Percentiles rank a stretch among this genome's conserved stretches.
These are phyloP conservation scores for Rhinogobio ventralis DNA, from an alignment of 2,797 vertebrate species.

Conservation along the genomic window DNA sequence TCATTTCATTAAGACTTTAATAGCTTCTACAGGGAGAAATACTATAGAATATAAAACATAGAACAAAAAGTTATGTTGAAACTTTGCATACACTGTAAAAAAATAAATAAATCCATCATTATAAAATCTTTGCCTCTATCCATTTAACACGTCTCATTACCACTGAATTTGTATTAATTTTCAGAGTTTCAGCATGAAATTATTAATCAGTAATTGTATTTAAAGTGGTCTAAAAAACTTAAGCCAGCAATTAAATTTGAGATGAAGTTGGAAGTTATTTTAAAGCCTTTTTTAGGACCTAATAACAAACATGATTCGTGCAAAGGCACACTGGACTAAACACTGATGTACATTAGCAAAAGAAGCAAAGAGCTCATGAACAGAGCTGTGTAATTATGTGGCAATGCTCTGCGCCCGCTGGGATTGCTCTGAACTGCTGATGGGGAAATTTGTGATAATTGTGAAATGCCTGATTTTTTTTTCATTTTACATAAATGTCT, in stretches of 20 bases:
- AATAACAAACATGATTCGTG: neutral
- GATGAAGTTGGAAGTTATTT: neutral
- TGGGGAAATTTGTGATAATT: conserved; percentile 6
- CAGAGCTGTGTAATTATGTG: conserved; percentile 11
- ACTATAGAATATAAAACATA: neutral
- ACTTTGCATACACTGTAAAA: neutral
- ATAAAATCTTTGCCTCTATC: neutral
- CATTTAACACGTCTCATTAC: neutral
- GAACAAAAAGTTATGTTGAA: neutral
- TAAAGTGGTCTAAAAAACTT: neutral
- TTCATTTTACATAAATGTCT: neutral
- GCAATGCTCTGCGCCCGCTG: too few relatives aligned
- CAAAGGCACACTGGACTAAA: neutral
- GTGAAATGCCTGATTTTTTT: neutral
- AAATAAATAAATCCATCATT: neutral
- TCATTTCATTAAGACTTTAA: too few relatives aligned
- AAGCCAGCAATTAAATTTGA: neutral
- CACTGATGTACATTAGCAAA: neutral
- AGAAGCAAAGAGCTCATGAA: neutral
- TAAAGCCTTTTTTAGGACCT: neutral
- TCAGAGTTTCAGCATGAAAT: neutral
- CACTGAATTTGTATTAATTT: neutral
- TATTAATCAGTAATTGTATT: neutral
- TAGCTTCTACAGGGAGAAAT: neutral
- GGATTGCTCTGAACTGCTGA: neutral